Base-by-base conservation (phyloP, 2,888 invertebrate genomes). In the Pogonocherus hispidulus region DNA sequence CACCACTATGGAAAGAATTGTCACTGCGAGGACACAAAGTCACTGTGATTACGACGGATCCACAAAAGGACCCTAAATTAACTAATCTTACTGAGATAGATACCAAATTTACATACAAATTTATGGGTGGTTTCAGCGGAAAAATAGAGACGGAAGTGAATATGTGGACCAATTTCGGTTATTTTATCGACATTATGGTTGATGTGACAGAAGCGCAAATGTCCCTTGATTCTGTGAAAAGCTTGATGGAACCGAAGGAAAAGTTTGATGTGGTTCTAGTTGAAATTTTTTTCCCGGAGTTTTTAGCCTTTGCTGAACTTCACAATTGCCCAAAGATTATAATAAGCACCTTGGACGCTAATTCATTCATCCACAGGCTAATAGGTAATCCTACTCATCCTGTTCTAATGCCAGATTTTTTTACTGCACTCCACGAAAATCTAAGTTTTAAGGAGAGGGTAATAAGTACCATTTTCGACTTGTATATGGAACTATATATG, bases 71-170 rank as follows among this genome's bases (percentile, higher is more conserved):
- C n/a, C 14, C 9, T 1, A 41, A 14, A 20, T 18, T 66, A 4
- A 35, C 52, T 18, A 85, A 84, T 65, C 60, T 84, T 0, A 84
- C 79, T 16, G 82, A 85, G 78, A 84, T 85, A 0, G 82, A 84
- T 67, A 71, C 84, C 0, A 18, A 22, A 16, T 56, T 0, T 0
- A 4, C 11, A 5, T 56, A 56, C n/a, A 14, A 41, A 41, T 27
- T 1, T 16, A 4, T 46, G 2, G 23, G 0, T 1, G 11, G 23
- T 44, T 2, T 23, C 1, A 57, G 16, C 1, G 9, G 44, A 8
- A 22, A 35, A 2, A 35, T 18, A 4, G 44, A 57, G n/a, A 16
- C 3, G 0, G 6, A 6, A 1, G 9, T 22, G 1, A 57, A 11
- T 9, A 57, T 23, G 41, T 57, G 57, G 57, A 57, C 44, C 6